These are phyloP conservation scores for Archocentrus centrarchus DNA, from an alignment of 2,113 vertebrate genomes.

Conservation along the genomic window DNA sequence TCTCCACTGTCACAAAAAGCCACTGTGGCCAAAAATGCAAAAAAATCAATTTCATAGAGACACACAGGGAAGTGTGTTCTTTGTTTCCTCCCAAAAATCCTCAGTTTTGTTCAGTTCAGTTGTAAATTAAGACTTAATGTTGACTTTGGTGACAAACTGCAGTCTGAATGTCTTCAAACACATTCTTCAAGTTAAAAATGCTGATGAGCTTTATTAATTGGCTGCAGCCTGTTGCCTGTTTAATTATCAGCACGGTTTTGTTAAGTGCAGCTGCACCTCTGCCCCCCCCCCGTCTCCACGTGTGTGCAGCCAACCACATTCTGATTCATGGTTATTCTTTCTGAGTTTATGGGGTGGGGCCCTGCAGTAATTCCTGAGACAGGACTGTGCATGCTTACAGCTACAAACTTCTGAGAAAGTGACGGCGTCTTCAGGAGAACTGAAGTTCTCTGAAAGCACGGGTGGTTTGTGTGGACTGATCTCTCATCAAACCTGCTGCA, in stretches of 20 bases:
- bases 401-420: too few species aligned
- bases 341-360: too few species aligned
- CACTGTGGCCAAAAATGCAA: too few species aligned
- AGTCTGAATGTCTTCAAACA: fast-evolving
- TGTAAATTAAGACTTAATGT: neutral
- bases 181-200: neutral
- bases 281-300: too few species aligned
- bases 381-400: too few species aligned
- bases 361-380: too few species aligned
- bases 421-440: too few species aligned
- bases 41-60: neutral
- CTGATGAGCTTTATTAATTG: neutral
- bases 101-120: neutral
- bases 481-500: too few species aligned
- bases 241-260: neutral
- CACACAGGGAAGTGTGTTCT: neutral
- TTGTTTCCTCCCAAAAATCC: fast-evolving
- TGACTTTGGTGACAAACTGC: fast-evolving
- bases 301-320: too few species aligned
- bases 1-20: fast-evolving
- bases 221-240: neutral
- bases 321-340: too few species aligned
- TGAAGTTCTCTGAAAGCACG: too few species aligned
- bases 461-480: too few species aligned
- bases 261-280: neutral